These are phyloP conservation scores for Podarcis lilfordi DNA, from an alignment of 2,797 vertebrate species.

Conservation along the genomic window DNA sequence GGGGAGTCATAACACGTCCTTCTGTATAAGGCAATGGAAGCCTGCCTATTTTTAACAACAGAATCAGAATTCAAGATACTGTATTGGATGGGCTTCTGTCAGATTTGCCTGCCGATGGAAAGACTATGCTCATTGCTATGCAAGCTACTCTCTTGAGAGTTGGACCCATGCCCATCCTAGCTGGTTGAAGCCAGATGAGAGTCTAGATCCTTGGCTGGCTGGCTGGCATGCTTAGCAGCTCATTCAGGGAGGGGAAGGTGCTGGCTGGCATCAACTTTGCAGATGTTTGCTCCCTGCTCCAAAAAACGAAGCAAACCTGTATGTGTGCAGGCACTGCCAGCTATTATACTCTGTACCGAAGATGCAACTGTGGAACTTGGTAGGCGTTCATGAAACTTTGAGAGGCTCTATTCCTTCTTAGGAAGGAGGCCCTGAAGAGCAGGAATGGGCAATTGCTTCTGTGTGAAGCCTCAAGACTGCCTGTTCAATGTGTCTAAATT, in stretches of 20 bases:
- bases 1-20: background rate
- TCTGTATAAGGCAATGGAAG: background rate
- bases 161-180: slow-evolving; percentile 8
- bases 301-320: background rate
- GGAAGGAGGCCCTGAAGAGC: background rate
- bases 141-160: background rate
- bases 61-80: background rate
- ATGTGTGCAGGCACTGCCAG: background rate
- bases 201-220: background rate
- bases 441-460: background rate
- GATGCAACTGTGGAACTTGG: background rate
- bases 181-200: background rate
- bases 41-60: background rate
- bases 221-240: background rate
- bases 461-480: background rate
- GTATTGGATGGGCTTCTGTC: background rate
- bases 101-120: background rate
- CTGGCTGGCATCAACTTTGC: background rate
- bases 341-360: background rate
- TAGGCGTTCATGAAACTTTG: background rate
- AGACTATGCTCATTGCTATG: background rate
- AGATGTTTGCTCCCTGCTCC: background rate
- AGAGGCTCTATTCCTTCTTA: background rate
- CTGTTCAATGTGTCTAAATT: background rate
- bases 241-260: background rate